Conservation (phyloP, 2,888 invertebrate species). For the Blera fallax region DNA sequence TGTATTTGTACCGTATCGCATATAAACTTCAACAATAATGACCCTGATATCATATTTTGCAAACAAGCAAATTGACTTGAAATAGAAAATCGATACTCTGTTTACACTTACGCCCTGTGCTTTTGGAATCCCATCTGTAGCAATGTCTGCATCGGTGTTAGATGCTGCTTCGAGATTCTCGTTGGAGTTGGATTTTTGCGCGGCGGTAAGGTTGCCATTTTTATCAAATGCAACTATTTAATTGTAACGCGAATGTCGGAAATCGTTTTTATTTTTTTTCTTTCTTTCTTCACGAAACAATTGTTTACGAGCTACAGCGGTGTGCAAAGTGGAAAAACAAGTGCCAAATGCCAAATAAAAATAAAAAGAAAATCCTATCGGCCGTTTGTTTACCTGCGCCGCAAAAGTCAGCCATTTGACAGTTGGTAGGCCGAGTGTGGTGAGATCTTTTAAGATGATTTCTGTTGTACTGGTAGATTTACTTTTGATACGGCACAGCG, state of each 20-base stretch:
- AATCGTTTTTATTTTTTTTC: background rate
- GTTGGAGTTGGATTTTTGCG: constrained; percentile 89
- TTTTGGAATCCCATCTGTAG: constrained; percentile 95
- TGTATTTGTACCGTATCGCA: background rate
- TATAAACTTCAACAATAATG: background rate
- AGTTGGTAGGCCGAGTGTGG: constrained; percentile 3
- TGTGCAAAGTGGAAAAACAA: constrained; percentile 65
- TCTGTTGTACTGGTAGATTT: background rate
- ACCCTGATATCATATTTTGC: background rate
- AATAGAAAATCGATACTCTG: constrained; percentile 64
- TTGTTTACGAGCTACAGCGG: constrained; percentile 54
- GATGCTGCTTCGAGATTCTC: constrained; percentile 88
- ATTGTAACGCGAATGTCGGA: background rate
- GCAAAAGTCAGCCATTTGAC: constrained; percentile 51
- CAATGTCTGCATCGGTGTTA: constrained; percentile 90
- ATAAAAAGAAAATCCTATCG: constrained; percentile 35
- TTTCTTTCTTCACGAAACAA: background rate
- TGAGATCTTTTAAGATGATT: background rate
- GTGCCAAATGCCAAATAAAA: constrained; percentile 60
- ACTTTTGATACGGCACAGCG: constrained; percentile 18
- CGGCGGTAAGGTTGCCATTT: constrained; percentile 90
- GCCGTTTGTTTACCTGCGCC: constrained; percentile 71
- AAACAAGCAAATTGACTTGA: constrained; percentile 10
- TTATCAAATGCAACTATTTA: constrained; percentile 64
- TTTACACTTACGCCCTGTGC: constrained; percentile 90